Conservation (phyloP, 2,797 vertebrate genomes). For the Parotocinclus haroldoi region DNA sequence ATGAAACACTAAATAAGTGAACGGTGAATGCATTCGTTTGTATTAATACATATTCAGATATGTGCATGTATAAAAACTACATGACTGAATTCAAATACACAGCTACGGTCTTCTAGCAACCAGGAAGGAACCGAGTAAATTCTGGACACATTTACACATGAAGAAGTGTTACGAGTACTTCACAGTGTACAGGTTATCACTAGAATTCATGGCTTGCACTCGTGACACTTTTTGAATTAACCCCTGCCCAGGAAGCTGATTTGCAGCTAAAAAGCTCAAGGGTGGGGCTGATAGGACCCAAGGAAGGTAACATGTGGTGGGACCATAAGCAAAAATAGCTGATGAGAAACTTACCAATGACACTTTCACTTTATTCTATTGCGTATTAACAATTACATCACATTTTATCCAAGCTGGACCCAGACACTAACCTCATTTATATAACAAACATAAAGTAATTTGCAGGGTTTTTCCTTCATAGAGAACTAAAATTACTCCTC, state of each 20-base stretch:
- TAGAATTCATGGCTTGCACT: constrained; percentile 45
- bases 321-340: constrained; percentile 32
- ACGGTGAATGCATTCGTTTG: too few relatives aligned
- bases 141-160: constrained; percentile 51
- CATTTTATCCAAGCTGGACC: neutral
- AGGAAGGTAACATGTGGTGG: constrained; percentile 5
- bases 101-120: constrained; percentile 28
- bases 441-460: neutral
- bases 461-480: neutral
- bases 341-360: constrained; percentile 8
- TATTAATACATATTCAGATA: constrained; percentile 47
- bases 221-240: constrained; percentile 72
- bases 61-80: constrained; percentile 41
- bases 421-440: constrained; percentile 45
- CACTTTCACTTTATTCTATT: neutral
- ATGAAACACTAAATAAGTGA: too few relatives aligned
- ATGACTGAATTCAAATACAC: constrained; percentile 43
- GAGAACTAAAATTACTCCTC: neutral
- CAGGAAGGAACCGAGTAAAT: constrained; percentile 61
- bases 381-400: neutral
- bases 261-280: constrained; percentile 60
- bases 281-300: constrained; percentile 6
- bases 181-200: constrained; percentile 1
- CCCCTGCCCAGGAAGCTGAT: constrained; percentile 62
- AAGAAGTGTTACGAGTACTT: constrained; percentile 66